Evolutionary conservation across 2,888 invertebrate species (phyloP), one percentile per base, ranked within the genome.

Genomic region (Drosophila diplacantha): DNA sequence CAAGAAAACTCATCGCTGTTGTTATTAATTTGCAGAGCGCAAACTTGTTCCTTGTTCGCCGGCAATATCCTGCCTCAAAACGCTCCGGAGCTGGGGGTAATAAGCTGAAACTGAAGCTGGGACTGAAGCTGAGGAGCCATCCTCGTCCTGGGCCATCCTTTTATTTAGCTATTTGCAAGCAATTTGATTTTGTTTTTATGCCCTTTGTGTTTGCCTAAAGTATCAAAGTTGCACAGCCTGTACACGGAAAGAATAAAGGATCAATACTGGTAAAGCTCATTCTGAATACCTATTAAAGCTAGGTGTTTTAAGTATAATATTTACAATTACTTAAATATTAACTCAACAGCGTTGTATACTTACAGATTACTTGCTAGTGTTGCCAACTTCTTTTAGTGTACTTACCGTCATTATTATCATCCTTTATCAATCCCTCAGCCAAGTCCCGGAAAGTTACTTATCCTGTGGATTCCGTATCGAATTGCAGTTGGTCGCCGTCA

Each of bases 1-100:
- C 53, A 55, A 55, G 52, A 62, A 62, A 69, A 66, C 67, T 66
- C 63, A 57, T 49, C 65, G 59, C 54, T 59, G 54, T 60, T 78
- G 79, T 81, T 83, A 83, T 83, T 83, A 81, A 78, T 81, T 81
- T 81, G 72, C 75, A 66, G 59, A 72, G 69, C 63, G 58, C 70
- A 74, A 83, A 81, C 69, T 75, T 71, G 43, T 71, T 71, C 51
- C 54, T 58, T 62, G 41, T 34, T 52, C 66, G 43, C 51, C 43
- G 46, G 47, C 73, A 55, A 81, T 81, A 71, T 81, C 74, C 76
- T 75, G 78, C 11, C 49, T 20, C 47, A 49, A 63, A 65, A 37
- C 34, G 47, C 26, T 41, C 41, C 14, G 37, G 46, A 20, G 6
- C 43, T 12, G 31, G 61, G 14, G 50, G 51, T 63, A 62, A 62